Evolutionary conservation across 2,888 invertebrate species (phyloP), one percentile per base, ranked within the genome.

Genomic region (Amphipyra berbera): DNA sequence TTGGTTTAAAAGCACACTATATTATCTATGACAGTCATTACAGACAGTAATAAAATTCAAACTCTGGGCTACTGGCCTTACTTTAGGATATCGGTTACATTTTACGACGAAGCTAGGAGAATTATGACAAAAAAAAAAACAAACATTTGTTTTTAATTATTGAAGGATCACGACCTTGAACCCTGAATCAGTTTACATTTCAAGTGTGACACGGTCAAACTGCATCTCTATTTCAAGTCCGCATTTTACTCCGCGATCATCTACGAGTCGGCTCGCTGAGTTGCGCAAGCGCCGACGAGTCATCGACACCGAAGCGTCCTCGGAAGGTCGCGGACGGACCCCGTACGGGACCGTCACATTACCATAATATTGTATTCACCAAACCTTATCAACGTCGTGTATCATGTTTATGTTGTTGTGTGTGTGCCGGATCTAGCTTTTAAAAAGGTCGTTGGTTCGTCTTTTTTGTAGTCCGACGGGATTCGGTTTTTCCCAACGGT

Each of bases 221-320:
- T 70, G 53, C 65, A 71, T 41, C 44, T 47, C 46, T 58, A 61
- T 56, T 69, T 55, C 71, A 75, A 64, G 65, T 75, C 70, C 54
- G 66, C 71, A 58, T 75, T 71, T 74, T 64, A 58, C 58, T 64
- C 35, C 14, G 61, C 74, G 78, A 65, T 75, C 80, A 78, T 76
- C 73, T 73, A 69, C 70, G 58, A 68, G 68, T 60, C 70, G 70
- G 54, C 44, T 63, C 67, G 58, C 53, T 65, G 53, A 46, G 82
- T 86, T 88, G 87, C 85, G 88, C 86, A 87, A 88, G 85, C 79
- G 73, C 63, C 65, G 73, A 72, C 79, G 83, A 87, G 89, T 89
- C 89, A 87, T 88, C 88, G 89, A 88, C 89, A 84, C 88, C 79
- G 83, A 73, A 71, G 83, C 85, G 88, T 88, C 88, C 88, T 88